These are phyloP conservation scores for Polydrusus pterygomalis DNA, from an alignment of 2,888 invertebrate species.

Conservation along the genomic window DNA sequence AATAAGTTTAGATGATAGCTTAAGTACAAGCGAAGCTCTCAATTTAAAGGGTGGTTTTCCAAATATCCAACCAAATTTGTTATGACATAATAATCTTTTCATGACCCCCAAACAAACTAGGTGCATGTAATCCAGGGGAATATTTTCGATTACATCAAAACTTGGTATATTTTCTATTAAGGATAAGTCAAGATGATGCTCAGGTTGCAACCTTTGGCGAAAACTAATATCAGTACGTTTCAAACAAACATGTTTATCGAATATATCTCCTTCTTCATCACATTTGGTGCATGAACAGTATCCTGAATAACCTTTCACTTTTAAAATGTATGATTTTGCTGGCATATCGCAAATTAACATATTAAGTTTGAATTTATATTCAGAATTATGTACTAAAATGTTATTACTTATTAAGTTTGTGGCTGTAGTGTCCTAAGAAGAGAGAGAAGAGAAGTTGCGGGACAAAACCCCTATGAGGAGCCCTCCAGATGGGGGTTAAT, in stretches of 20 bases:
- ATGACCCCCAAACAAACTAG: constrained; percentile 45
- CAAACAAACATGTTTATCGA: constrained; percentile 34
- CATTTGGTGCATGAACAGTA: constrained; percentile 48
- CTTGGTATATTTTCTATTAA: constrained; percentile 48
- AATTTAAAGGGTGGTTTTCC: no score
- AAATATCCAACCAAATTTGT: no score
- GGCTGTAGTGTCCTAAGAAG: no score
- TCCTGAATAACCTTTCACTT: constrained; percentile 44
- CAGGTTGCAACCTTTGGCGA: constrained; percentile 40
- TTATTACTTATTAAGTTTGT: constrained; percentile 22
- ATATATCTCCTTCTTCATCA: constrained; percentile 37
- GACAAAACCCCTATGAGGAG: no score
- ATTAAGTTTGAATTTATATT: constrained; percentile 1
- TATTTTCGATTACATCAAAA: constrained; percentile 49
- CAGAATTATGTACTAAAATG: background rate
- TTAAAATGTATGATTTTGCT: constrained; percentile 50
- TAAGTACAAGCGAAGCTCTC: no score
- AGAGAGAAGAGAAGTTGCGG: no score
- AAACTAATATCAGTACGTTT: constrained; percentile 9
- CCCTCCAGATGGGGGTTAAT: no score
- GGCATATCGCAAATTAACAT: constrained; percentile 51
- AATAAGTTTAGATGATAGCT: constrained; percentile 20
- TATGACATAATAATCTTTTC: constrained; percentile 44
- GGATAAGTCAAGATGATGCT: constrained; percentile 48
- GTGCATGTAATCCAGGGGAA: constrained; percentile 53